These are phyloP conservation scores for Corella eumyota DNA, from an alignment of 23 tunicate genomes.

Conservation along the genomic window DNA sequence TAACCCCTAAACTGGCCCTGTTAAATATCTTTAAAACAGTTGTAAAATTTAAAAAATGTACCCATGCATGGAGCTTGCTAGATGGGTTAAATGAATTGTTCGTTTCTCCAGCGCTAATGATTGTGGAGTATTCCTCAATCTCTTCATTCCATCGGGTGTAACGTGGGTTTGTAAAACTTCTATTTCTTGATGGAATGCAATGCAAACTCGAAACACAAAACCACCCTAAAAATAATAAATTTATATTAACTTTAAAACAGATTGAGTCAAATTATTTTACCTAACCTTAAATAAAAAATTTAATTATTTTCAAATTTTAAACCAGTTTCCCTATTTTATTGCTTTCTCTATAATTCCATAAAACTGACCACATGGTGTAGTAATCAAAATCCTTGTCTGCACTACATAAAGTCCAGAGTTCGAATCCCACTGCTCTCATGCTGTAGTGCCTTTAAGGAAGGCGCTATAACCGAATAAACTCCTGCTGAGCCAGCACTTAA, in stretches of 20 bases:
- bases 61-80: slow-evolving; percentile 49
- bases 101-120: slow-evolving; percentile 45
- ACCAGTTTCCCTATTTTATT: too few relatives aligned
- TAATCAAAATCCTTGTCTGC: too few relatives aligned
- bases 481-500: too few relatives aligned
- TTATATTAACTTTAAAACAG: neutral
- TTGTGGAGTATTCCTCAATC: slow-evolving; percentile 19
- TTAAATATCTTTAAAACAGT: too few relatives aligned
- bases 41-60: slow-evolving; percentile 2
- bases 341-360: too few relatives aligned
- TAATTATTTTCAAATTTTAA: too few relatives aligned
- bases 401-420: too few relatives aligned
- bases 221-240: slow-evolving; percentile 31
- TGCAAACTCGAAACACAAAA: slow-evolving; percentile 38
- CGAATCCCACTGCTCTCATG: too few relatives aligned
- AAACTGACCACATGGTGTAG: too few relatives aligned
- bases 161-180: slow-evolving; percentile 25
- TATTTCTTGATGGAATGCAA: slow-evolving; percentile 61
- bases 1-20: neutral
- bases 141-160: slow-evolving; percentile 36
- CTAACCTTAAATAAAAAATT: too few relatives aligned
- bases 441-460: too few relatives aligned
- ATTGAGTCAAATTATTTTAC: neutral
- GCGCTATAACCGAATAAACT: too few relatives aligned
- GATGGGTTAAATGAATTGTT: slow-evolving; percentile 16